These are phyloP conservation scores for Drosophila mercatorum DNA, from an alignment of 2,888 invertebrate genomes.

Conservation along the genomic window DNA sequence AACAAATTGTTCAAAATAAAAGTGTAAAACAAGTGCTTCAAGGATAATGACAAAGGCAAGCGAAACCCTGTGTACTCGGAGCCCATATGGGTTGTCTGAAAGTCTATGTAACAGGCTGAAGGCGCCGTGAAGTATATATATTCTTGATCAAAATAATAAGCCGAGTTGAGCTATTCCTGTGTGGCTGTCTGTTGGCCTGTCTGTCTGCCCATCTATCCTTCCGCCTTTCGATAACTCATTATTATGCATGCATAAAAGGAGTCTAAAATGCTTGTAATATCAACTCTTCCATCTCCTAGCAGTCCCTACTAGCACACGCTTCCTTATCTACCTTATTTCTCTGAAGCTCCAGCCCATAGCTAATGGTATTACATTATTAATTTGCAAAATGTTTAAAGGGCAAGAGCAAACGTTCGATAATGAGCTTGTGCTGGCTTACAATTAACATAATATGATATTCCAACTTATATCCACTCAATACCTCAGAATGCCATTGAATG, in stretches of 20 bases:
- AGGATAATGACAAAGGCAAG: background rate
- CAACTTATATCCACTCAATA: background rate
- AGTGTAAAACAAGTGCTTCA: background rate
- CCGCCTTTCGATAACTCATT: too few relatives aligned
- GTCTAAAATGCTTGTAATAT: too few relatives aligned
- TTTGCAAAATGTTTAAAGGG: background rate
- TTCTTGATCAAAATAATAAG: too few relatives aligned
- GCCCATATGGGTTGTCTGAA: too few relatives aligned
- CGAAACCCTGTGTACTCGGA: background rate
- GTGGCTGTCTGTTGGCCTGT: too few relatives aligned
- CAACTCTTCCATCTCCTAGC: too few relatives aligned
- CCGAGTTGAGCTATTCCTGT: too few relatives aligned
- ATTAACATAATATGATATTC: background rate
- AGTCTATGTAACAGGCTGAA: too few relatives aligned
- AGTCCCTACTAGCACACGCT: too few relatives aligned
- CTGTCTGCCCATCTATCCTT: too few relatives aligned
- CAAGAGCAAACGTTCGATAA: background rate
- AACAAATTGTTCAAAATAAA: background rate
- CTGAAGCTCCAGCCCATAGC: background rate
- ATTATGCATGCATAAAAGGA: too few relatives aligned
- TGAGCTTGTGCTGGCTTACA: background rate
- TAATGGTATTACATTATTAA: background rate
- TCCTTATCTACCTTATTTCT: background rate
- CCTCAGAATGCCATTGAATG: background rate
- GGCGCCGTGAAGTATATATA: too few relatives aligned